Percentiles rank a stretch among this genome's conserved stretches.
These are phyloP conservation scores for Australoheros scitulus DNA, from an alignment of 2,113 vertebrate species.

Conservation along the genomic window DNA sequence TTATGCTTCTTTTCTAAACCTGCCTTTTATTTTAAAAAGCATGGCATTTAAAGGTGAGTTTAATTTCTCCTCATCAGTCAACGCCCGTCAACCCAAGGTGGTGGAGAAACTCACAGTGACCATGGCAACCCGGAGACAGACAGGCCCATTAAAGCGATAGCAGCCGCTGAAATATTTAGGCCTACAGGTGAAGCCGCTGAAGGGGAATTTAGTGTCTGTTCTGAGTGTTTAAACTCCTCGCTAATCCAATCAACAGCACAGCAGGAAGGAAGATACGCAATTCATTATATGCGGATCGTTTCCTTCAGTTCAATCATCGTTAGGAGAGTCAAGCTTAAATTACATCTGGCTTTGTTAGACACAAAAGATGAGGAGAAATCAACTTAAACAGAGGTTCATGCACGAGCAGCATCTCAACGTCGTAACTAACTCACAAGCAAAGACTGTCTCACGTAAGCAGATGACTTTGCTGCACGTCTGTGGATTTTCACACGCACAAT, in stretches of 20 bases:
- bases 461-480: slow-evolving; percentile 11
- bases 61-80: neutral
- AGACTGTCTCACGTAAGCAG: slow-evolving; percentile 49
- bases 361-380: neutral
- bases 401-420: neutral
- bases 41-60: neutral
- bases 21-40: neutral
- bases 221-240: slow-evolving; percentile 17
- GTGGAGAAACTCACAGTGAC: neutral
- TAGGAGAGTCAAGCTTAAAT: neutral
- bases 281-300: slow-evolving; percentile 1
- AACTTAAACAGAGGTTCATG: neutral
- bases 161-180: slow-evolving; percentile 72
- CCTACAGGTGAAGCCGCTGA: slow-evolving; percentile 42
- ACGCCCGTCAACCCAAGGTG: neutral
- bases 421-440: slow-evolving; percentile 24
- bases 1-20: neutral
- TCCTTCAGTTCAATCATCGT: neutral
- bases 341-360: neutral
- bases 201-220: slow-evolving; percentile 25
- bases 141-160: slow-evolving; percentile 55
- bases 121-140: slow-evolving; percentile 51
- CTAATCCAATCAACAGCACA: slow-evolving; percentile 21
- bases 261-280: slow-evolving; percentile 3
- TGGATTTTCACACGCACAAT: slow-evolving; percentile 19